Base-by-base conservation (phyloP, 2,113 vertebrate genomes). In the Albula glossodonta region DNA sequence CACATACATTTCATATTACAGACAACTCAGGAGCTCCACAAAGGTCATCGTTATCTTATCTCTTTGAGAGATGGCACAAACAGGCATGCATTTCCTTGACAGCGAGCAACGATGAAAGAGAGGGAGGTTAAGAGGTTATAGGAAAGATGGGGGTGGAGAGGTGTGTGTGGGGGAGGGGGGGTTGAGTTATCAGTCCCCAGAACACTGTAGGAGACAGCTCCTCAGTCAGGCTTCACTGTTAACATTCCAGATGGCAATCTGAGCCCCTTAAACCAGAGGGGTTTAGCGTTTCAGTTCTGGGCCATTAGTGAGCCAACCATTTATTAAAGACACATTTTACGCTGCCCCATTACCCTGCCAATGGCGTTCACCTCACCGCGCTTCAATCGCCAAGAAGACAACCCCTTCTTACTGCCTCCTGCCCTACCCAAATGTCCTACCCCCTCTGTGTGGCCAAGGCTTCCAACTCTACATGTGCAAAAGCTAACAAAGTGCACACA, bases 321-420 rank as follows among this genome's bases (percentile, higher is more conserved):
- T 95, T 93, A 94, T 94, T 88, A 93, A 94, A 95, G 94, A 92
- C 95, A 94, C 93, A 93, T 94, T 95, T 91, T 89, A 90, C 87
- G 89, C 88, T 88, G 89, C 87, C 86, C 86, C 74, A 84, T 91
- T 92, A 89, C 78, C 48, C 87, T 85, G 41, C 88, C 86, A 78
- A 82, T 83, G 81, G 90, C 84, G 84, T 87, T 91, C 83, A 81
- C 88, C 87, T 91, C 83, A 81, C 88, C 84, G 88, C 88, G 92
- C 91, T 92, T 94, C 94, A 92, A 89, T 91, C 85, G 51, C 83
- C 88, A 88, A 89, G 88, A 91, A 88, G 89, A 78, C 89, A 88
- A 78, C 80, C 81, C 88, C 13, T 17, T 56, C 82, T 83, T 25
- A 25, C 51, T 25, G 15, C 5, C 83, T 83, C 87, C 83, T 86